A percentile compares a stretch with the other conserved stretches of the same genome.
Conservation (phyloP, 2,797 vertebrate genomes). For the Dromococcyx pavoninus region DNA sequence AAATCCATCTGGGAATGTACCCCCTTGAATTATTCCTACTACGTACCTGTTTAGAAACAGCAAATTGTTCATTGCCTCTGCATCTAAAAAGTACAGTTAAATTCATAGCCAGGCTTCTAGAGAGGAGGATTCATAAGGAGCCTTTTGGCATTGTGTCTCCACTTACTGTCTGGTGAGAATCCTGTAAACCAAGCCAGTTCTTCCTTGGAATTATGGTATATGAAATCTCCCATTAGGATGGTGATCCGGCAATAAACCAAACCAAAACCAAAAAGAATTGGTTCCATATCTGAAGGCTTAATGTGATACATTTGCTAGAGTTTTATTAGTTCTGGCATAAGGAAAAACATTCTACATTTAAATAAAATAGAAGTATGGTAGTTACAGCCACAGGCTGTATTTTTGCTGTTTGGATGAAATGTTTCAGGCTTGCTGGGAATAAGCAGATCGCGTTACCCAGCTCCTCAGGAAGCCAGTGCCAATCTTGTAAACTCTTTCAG, state of each 20-base stretch:
- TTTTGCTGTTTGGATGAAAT: slow-evolving; percentile 14
- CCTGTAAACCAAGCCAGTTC: neutral
- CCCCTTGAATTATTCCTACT: neutral
- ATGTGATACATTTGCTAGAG: neutral
- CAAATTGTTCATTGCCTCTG: neutral
- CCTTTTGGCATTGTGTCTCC: neutral
- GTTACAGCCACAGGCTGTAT: slow-evolving; percentile 34
- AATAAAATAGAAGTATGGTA: slow-evolving; percentile 10
- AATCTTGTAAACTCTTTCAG: slow-evolving; percentile 32
- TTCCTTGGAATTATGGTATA: neutral
- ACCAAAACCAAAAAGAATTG: neutral
- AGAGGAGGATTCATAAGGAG: neutral
- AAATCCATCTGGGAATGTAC: neutral
- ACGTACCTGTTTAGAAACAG: neutral
- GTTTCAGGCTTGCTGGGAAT: slow-evolving; percentile 38
- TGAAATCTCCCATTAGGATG: neutral
- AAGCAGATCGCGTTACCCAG: slow-evolving; percentile 26
- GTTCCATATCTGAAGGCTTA: slow-evolving; percentile 1
- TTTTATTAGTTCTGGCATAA: slow-evolving; percentile 44
- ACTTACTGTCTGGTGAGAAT: neutral
- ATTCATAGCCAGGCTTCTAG: neutral
- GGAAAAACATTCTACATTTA: slow-evolving; percentile 33
- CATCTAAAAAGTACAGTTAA: neutral
- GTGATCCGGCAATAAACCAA: neutral
- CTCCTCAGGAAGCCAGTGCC: slow-evolving; percentile 27